Percentiles rank a stretch among this genome's conserved stretches.
phyloP scores from a whole-genome alignment of 2,888 invertebrate species.

The Drosophila colorata region DNA sequence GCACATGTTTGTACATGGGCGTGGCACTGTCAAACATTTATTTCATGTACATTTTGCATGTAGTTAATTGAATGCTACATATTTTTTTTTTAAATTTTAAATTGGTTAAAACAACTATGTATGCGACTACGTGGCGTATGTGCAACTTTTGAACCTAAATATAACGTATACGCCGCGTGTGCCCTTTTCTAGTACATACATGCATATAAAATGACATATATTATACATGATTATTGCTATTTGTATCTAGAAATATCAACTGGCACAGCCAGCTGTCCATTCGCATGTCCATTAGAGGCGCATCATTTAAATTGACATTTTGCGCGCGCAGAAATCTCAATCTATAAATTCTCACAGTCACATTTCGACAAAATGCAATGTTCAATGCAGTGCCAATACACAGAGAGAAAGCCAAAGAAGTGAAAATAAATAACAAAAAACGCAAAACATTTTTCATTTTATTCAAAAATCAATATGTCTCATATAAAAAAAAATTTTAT shows the following conservation, averaged over 20 bases:
- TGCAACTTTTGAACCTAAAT: slow-evolving; percentile 29
- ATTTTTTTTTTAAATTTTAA: slow-evolving; percentile 30
- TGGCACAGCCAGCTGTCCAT: slow-evolving; percentile 49
- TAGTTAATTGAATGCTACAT: slow-evolving; percentile 55
- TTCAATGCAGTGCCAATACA: slow-evolving; percentile 35
- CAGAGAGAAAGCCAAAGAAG: slow-evolving; percentile 17
- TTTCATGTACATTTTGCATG: slow-evolving; percentile 28
- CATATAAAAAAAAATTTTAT: too few species aligned
- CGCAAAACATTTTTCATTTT: too few species aligned
- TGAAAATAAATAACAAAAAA: not conserved
- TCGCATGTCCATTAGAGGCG: slow-evolving; percentile 69
- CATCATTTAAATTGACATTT: slow-evolving; percentile 76
- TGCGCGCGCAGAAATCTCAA: slow-evolving; percentile 44
- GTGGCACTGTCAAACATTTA: slow-evolving; percentile 55
- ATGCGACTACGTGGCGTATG: slow-evolving; percentile 42
- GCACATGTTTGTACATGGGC: slow-evolving; percentile 38
- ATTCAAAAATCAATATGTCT: too few species aligned
- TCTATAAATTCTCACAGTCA: slow-evolving; percentile 41
- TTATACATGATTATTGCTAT: not conserved
- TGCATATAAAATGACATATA: not conserved
- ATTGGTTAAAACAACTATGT: slow-evolving; percentile 19
- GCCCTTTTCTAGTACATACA: slow-evolving; percentile 16
- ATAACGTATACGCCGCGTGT: slow-evolving; percentile 40
- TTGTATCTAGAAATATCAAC: slow-evolving; percentile 11
- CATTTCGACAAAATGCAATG: slow-evolving; percentile 41